A percentile compares a stretch with the other conserved stretches of the same genome.
phyloP scores from a whole-genome alignment of 2,888 invertebrate species.

The Loripinus fragilis region DNA sequence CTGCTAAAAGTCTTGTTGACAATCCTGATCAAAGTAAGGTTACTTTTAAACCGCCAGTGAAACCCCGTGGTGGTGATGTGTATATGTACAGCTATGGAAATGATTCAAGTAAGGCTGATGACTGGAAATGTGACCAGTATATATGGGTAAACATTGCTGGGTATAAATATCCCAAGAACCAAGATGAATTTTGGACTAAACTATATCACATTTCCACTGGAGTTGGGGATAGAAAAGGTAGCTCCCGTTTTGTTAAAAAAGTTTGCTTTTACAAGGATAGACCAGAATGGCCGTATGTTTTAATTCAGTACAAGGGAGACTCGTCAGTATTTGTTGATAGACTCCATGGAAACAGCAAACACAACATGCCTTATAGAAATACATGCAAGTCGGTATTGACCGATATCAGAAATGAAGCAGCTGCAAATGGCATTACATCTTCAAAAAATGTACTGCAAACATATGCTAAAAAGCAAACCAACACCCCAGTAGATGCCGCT shows the following conservation, averaged over 20 bases:
- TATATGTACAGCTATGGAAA: not conserved
- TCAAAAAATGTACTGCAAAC: not conserved
- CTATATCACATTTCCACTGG: not conserved
- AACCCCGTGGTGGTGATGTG: not conserved
- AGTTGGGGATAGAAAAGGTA: not conserved
- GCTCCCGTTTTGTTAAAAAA: not conserved
- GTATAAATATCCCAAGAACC: not conserved
- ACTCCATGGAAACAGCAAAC: not conserved
- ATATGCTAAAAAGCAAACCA: not conserved
- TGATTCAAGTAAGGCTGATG: not conserved
- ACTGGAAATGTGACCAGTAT: not conserved
- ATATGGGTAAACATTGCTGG: not conserved
- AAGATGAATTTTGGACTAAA: not conserved
- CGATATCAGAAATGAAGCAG: not conserved
- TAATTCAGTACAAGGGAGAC: not conserved
- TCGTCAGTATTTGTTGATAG: not conserved
- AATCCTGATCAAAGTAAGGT: not conserved
- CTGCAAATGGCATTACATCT: not conserved
- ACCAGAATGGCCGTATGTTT: conserved; percentile 1
- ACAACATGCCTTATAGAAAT: not conserved
- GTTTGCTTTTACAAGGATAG: conserved; percentile 1
- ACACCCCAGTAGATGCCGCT: not conserved
- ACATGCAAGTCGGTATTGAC: not conserved
- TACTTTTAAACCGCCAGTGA: not conserved
- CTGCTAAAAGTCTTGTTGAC: not conserved